Percentiles rank a stretch among this genome's conserved stretches.
phyloP scores from a whole-genome alignment of 2,888 invertebrate genomes.

The Meghimatium bilineatum region DNA sequence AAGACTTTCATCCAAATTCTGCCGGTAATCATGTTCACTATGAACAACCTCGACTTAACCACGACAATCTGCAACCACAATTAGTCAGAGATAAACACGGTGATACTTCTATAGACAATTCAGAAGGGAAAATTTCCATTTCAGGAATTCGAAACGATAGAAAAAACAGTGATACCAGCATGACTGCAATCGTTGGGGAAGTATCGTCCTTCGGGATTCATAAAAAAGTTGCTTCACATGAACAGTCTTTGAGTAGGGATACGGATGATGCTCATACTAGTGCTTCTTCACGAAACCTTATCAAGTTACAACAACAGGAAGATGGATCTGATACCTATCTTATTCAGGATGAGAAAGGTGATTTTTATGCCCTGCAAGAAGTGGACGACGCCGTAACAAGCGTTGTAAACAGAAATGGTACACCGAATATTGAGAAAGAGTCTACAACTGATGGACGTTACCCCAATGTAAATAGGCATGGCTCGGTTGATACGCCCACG shows the following conservation, averaged over 20 bases:
- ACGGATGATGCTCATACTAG: neutral
- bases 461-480: neutral
- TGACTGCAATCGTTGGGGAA: constrained; percentile 48
- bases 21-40: neutral
- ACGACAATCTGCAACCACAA: neutral
- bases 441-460: neutral
- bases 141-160: neutral
- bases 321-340: constrained; percentile 45
- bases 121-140: neutral
- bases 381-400: neutral
- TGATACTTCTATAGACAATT: neutral
- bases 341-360: constrained; percentile 47
- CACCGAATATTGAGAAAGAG: neutral
- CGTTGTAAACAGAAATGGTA: neutral
- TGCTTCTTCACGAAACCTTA: neutral
- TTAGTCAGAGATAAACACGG: neutral
- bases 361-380: constrained; percentile 51
- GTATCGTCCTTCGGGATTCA: constrained; percentile 41
- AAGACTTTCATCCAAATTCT: neutral
- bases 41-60: neutral
- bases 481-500: neutral
- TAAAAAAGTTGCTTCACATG: constrained; percentile 13
- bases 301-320: neutral
- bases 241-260: constrained; percentile 1
- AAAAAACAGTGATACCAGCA: neutral